Percentiles rank a stretch among this genome's conserved stretches.
phyloP scores from a whole-genome alignment of 2,797 vertebrate genomes.

The Remorina albescens region DNA sequence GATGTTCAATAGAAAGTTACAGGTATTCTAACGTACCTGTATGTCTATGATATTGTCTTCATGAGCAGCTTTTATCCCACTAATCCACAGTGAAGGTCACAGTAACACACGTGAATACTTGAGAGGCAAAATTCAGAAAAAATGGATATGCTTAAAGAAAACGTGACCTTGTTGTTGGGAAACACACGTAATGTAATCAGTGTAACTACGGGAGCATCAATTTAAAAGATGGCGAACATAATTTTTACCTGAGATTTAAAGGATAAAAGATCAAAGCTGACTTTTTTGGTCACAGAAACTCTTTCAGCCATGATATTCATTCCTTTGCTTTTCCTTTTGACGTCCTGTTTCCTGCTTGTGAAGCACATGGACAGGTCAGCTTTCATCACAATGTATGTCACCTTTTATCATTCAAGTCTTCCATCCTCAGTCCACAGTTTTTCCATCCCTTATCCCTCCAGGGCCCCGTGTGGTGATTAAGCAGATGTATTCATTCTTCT shows the following conservation, averaged over 20 bases:
- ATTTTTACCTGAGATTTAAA: not conserved
- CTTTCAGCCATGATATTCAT: no score
- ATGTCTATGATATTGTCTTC: not conserved
- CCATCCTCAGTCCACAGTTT: not conserved
- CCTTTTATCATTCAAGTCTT: slow-evolving; percentile 3
- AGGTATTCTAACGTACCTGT: not conserved
- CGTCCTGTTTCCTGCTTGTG: not conserved
- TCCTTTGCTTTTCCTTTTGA: not conserved
- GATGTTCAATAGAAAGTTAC: not conserved
- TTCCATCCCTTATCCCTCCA: not conserved
- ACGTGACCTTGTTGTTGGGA: not conserved
- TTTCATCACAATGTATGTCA: not conserved
- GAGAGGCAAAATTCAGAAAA: not conserved
- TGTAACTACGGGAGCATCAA: not conserved
- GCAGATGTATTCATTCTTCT: slow-evolving; percentile 37
- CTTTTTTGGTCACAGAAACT: no score
- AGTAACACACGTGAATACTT: not conserved
- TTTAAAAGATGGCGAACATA: not conserved
- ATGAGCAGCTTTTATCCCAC: not conserved
- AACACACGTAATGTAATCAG: not conserved
- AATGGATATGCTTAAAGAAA: not conserved
- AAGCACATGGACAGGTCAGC: not conserved
- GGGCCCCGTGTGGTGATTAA: not conserved
- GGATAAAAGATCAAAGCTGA: no score
- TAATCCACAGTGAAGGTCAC: not conserved